phyloP scores from a whole-genome alignment of 1,140 invertebrate species.

The Drosophila sulfurigaster region DNA sequence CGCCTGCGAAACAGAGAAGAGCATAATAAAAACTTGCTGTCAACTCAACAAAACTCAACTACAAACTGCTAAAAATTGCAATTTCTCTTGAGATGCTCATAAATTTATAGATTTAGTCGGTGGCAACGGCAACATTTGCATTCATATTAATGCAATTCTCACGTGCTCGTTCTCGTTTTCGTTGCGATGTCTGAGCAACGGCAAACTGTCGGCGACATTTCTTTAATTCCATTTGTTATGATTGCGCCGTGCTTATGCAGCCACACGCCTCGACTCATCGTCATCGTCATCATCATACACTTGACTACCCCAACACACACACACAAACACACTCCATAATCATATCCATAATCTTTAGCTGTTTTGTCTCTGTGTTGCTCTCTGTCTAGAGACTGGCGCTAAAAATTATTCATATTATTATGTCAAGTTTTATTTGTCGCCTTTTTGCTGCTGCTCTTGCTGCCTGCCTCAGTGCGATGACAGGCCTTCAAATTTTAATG shows the following conservation, averaged over 20 bases:
- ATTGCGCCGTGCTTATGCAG: conserved; percentile 78
- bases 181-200: conserved; percentile 9
- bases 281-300: conserved; percentile 31
- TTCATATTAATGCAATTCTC: conserved; percentile 84
- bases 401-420: conserved; percentile 72
- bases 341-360: conserved; percentile 71
- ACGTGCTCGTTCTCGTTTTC: conserved; percentile 62
- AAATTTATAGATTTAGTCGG: conserved; percentile 74
- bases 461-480: conserved; percentile 45
- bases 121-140: conserved; percentile 58
- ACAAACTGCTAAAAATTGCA: conserved; percentile 66
- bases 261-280: conserved; percentile 49
- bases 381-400: conserved; percentile 7
- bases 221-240: conserved; percentile 80
- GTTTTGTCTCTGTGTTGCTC: conserved; percentile 4
- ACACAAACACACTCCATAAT: conserved; percentile 40
- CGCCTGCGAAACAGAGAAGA: conserved; percentile 43
- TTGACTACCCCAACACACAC: conserved; percentile 44
- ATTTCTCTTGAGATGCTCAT: conserved; percentile 70
- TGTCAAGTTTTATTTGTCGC: conserved; percentile 68
- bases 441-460: conserved; percentile 9
- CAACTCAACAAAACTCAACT: conserved; percentile 40
- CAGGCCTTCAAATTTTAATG: conserved; percentile 72
- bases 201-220: conserved; percentile 50
- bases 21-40: conserved; percentile 79